These are phyloP conservation scores for Caenorhabditis sp. DNA, from an alignment of 2,888 invertebrate genomes.

Conservation along the genomic window DNA sequence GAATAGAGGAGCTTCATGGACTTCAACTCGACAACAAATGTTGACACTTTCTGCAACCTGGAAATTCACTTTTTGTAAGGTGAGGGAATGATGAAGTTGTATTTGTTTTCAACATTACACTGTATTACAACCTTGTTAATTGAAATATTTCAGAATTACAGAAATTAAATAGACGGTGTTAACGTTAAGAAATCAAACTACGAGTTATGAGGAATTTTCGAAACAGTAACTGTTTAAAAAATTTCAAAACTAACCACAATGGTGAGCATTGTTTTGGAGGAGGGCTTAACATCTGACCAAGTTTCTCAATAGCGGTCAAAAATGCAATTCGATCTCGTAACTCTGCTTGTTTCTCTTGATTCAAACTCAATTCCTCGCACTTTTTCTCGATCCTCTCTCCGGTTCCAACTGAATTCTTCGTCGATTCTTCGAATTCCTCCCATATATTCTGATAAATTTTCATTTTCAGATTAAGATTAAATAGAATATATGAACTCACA, in stretches of 20 bases:
- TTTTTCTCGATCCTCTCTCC: slow-evolving; percentile 59
- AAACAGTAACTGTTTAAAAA: slow-evolving; percentile 1
- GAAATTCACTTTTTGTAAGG: no score
- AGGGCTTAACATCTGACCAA: slow-evolving; percentile 29
- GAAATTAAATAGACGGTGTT: no score
- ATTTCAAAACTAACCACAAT: slow-evolving; percentile 22
- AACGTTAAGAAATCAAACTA: no score
- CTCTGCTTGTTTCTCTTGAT: slow-evolving; percentile 40
- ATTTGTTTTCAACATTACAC: no score
- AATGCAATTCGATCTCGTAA: slow-evolving; percentile 45
- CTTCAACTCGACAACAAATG: slow-evolving; percentile 34
- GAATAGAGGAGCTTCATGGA: slow-evolving; percentile 4
- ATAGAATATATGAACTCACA: slow-evolving; percentile 15
- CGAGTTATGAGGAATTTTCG: no score
- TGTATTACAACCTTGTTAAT: no score
- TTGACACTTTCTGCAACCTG: slow-evolving; percentile 52
- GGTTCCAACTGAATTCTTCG: slow-evolving; percentile 49
- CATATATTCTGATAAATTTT: slow-evolving; percentile 43
- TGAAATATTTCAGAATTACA: no score
- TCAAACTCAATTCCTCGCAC: slow-evolving; percentile 51
- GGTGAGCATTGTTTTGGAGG: slow-evolving; percentile 22
- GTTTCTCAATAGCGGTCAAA: slow-evolving; percentile 42
- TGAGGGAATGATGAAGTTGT: no score
- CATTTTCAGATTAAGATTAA: neutral
- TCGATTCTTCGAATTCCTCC: slow-evolving; percentile 50